Conservation (phyloP, 2,113 vertebrate genomes). For the Muscicapa adusta region DNA sequence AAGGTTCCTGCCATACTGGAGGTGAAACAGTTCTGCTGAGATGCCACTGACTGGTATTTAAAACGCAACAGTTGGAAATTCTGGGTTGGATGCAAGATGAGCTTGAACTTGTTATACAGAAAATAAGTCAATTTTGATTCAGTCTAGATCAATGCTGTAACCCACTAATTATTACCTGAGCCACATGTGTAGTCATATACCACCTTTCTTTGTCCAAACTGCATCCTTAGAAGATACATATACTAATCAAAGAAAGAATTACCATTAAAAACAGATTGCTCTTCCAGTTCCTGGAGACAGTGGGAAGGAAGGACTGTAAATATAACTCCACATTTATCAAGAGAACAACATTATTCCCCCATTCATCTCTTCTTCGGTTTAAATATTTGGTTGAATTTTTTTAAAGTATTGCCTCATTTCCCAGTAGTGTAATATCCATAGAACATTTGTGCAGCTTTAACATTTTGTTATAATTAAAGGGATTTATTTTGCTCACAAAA, state of each 20-base stretch:
- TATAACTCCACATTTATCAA: not conserved
- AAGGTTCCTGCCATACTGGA: not conserved
- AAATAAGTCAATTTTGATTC: not conserved
- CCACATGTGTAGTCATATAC: not conserved
- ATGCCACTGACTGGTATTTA: not conserved
- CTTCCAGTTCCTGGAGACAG: not conserved
- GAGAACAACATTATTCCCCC: not conserved
- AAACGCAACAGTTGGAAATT: not conserved
- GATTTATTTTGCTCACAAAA: constrained; percentile 37
- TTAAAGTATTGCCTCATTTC: not conserved
- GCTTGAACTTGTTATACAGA: not conserved
- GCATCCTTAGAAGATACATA: not conserved
- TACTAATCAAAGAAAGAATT: not conserved
- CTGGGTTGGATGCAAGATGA: not conserved
- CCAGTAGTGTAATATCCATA: not conserved
- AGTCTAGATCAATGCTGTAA: not conserved
- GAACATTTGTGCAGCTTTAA: not conserved
- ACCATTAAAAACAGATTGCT: not conserved
- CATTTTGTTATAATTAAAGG: constrained; percentile 27
- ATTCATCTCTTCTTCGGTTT: not conserved
- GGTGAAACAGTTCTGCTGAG: not conserved
- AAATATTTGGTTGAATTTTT: not conserved
- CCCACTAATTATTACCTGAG: not conserved
- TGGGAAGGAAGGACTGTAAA: not conserved
- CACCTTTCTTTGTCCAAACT: not conserved